Conservation (phyloP, 2,113 vertebrate species). For the Phylloscopus whistleri region DNA sequence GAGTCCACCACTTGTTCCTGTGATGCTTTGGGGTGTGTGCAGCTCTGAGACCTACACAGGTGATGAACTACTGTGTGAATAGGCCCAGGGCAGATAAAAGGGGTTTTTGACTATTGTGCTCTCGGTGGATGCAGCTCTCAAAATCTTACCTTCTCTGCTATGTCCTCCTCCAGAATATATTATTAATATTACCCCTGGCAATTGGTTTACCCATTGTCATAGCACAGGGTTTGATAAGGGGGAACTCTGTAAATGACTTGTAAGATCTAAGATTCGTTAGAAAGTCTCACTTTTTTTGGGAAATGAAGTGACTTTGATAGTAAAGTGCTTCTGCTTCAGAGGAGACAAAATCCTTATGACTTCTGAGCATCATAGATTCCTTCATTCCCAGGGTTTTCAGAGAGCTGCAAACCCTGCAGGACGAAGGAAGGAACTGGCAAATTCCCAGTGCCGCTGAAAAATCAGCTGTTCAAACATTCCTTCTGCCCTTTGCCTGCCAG, state of each 20-base stretch:
- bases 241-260: background rate
- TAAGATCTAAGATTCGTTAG: background rate
- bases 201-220: background rate
- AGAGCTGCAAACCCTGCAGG: background rate
- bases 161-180: background rate
- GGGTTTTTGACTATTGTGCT: background rate
- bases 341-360: background rate
- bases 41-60: background rate
- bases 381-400: background rate
- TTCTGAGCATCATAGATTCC: background rate
- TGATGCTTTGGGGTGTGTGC: fast-evolving
- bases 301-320: background rate
- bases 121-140: background rate
- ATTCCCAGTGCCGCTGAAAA: background rate
- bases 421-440: background rate
- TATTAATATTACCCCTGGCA: background rate
- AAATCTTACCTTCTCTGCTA: background rate
- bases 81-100: background rate
- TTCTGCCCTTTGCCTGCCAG: background rate
- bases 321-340: background rate
- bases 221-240: background rate
- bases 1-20: background rate
- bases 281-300: background rate
- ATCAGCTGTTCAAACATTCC: background rate
- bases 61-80: background rate